Evolutionary conservation across 1,140 invertebrate species (phyloP).

Genomic region (Leptinotarsa undecemlineata): DNA sequence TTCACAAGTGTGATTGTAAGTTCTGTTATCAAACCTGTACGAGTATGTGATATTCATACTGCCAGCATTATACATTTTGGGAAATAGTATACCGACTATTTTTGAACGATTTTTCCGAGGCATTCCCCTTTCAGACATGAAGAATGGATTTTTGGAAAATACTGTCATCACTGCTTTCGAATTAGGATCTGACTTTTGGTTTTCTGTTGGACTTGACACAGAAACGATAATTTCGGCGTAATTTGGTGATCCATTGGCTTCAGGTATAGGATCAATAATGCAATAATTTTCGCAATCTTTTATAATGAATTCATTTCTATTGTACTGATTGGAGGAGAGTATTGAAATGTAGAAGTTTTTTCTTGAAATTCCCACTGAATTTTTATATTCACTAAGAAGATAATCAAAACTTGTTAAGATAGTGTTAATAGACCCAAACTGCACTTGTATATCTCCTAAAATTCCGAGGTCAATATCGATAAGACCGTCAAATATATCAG

Average conservation of each 20-base stretch:
- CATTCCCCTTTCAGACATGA: not conserved
- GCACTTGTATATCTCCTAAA: not conserved
- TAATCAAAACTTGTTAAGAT: too few species aligned
- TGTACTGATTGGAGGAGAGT: too few species aligned
- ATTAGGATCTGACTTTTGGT: not conserved
- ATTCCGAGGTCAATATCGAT: not conserved
- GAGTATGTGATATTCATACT: not conserved
- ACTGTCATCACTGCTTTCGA: not conserved
- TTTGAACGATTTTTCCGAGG: not conserved
- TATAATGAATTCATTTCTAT: too few species aligned
- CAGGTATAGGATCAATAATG: too few species aligned
- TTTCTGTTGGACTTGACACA: not conserved
- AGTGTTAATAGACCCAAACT: too few species aligned
- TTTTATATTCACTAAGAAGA: too few species aligned
- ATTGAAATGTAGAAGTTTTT: too few species aligned
- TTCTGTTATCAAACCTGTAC: not conserved
- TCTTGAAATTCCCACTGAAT: too few species aligned
- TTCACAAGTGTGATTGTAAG: not conserved
- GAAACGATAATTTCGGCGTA: too few species aligned
- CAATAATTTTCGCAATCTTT: too few species aligned
- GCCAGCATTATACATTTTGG: not conserved
- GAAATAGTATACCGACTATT: not conserved
- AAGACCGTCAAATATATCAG: not conserved
- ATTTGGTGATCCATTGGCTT: too few species aligned
- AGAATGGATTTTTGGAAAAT: slow-evolving; percentile 1